A percentile compares a stretch with the other conserved stretches of the same genome.
These are phyloP conservation scores for Oreochromis tanganicae DNA, from an alignment of 2,113 vertebrate species.

Conservation along the genomic window DNA sequence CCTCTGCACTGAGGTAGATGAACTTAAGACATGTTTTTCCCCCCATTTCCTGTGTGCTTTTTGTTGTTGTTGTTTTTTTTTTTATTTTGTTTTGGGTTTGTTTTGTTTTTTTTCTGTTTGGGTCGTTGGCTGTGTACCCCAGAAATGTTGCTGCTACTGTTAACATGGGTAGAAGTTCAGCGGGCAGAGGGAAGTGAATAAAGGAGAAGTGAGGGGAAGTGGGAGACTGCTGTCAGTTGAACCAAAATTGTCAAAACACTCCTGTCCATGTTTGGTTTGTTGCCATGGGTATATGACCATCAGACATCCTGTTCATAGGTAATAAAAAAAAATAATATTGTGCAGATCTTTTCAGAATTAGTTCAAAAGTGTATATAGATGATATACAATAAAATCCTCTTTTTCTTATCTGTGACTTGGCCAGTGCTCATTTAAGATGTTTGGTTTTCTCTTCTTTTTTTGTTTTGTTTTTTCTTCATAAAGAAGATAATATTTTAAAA, in stretches of 20 bases:
- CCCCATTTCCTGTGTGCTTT: not conserved
- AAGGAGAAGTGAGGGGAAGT: not conserved
- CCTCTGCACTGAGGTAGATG: constrained; percentile 37
- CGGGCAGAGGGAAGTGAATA: not conserved
- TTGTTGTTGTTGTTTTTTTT: not conserved
- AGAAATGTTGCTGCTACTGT: constrained; percentile 68
- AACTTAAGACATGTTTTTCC: not conserved
- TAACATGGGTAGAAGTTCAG: constrained; percentile 31
- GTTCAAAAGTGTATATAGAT: constrained; percentile 69
- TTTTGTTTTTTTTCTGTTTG: not conserved
- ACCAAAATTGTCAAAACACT: constrained; percentile 59
- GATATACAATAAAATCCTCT: constrained; percentile 70
- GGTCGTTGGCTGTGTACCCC: constrained; percentile 42
- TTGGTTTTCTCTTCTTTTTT: not conserved
- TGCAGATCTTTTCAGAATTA: constrained; percentile 60
- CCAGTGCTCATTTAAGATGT: not conserved
- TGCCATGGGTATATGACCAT: constrained; percentile 58
- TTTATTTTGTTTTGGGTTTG: too few species aligned
- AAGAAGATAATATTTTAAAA: not conserved
- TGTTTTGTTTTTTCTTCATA: not conserved
- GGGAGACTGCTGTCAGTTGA: constrained; percentile 36
- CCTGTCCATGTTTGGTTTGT: constrained; percentile 57
- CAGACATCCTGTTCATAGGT: constrained; percentile 52
- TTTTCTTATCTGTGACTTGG: constrained; percentile 39
- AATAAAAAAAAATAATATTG: constrained; percentile 49